Evolutionary conservation across 2,797 vertebrate genomes (phyloP).

Genomic region (Clarias fuscus): DNA sequence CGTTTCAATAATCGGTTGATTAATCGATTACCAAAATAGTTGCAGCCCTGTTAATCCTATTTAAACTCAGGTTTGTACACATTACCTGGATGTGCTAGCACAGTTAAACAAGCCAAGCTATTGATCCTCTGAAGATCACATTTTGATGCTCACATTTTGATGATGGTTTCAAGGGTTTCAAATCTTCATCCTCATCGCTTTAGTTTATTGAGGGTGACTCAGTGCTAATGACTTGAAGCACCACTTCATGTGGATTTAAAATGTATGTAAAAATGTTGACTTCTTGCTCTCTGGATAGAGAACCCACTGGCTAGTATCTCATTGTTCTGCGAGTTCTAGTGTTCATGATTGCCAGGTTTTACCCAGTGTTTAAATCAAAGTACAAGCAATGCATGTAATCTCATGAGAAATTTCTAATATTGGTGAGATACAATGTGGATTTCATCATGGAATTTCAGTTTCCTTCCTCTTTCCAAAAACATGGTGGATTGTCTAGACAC

Average conservation of each 20-base stretch:
- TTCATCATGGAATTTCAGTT: not conserved
- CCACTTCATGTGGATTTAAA: constrained; percentile 5
- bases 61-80: not conserved
- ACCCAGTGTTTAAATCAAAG: not conserved
- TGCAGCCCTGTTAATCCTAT: not conserved
- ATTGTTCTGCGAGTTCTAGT: not conserved
- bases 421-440: not conserved
- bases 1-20: no score
- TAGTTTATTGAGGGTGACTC: constrained; percentile 27
- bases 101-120: not conserved
- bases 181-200: constrained; percentile 34
- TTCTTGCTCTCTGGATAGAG: not conserved
- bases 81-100: not conserved
- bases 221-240: constrained; percentile 27
- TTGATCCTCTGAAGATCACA: constrained; percentile 33
- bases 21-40: no score
- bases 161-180: constrained; percentile 3
- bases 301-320: not conserved
- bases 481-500: not conserved
- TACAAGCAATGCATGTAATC: not conserved
- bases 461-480: not conserved
- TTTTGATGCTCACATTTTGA: constrained; percentile 33
- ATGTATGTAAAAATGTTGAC: not conserved
- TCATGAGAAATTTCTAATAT: not conserved
- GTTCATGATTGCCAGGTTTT: not conserved